Evolutionary conservation across 2,888 invertebrate species (phyloP).

Genomic region (Polymixis flavicincta): DNA sequence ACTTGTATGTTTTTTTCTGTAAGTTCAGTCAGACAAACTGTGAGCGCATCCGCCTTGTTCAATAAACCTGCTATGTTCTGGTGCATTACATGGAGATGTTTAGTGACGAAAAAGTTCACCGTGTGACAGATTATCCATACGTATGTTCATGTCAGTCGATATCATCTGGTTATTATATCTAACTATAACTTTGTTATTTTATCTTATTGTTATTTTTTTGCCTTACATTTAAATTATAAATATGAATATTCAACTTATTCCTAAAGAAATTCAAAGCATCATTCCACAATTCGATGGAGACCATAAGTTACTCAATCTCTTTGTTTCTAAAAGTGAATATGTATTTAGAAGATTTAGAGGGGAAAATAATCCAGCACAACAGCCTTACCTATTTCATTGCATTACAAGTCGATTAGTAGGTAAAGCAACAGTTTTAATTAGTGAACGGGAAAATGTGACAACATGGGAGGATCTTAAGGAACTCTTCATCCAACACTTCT

Average conservation of each 20-base stretch:
- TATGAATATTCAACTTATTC: conserved; percentile 4
- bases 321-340: neutral
- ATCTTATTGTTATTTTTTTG: too few species aligned
- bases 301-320: neutral
- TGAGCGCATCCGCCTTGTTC: too few species aligned
- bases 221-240: neutral
- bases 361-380: conserved; percentile 5
- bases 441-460: neutral
- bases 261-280: neutral
- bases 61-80: too few species aligned
- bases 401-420: conserved; percentile 8
- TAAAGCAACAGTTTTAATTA: neutral
- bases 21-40: too few species aligned
- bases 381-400: neutral
- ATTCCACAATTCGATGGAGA: neutral
- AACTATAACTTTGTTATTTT: neutral
- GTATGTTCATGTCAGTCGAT: too few species aligned
- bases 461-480: neutral
- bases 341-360: conserved; percentile 4
- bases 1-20: too few species aligned
- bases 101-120: too few species aligned
- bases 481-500: neutral
- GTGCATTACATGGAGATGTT: too few species aligned
- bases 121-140: too few species aligned
- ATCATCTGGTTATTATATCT: too few species aligned